phyloP scores from a whole-genome alignment of 2,888 invertebrate genomes.

The Rhabditophanes sp. region DNA sequence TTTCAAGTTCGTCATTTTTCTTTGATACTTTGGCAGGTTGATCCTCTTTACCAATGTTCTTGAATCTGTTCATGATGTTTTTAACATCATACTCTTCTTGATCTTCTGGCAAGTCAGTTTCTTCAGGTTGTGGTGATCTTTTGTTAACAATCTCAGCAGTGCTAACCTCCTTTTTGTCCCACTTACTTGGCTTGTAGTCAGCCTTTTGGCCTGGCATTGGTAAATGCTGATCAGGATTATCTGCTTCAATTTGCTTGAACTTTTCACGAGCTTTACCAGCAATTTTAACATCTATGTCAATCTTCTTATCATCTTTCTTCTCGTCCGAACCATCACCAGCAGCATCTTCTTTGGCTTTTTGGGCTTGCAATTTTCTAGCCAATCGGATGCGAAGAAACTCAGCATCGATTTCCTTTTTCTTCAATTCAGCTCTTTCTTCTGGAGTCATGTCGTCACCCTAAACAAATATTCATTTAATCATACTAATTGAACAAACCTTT shows the following conservation, averaged over 20 bases:
- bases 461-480: constrained; percentile 6
- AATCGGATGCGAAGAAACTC: constrained; percentile 40
- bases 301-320: constrained; percentile 3
- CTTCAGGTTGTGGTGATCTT: constrained; percentile 6
- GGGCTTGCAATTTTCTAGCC: constrained; percentile 29
- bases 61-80: constrained; percentile 44
- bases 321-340: constrained; percentile 3
- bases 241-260: constrained; percentile 71
- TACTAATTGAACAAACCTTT: constrained; percentile 18
- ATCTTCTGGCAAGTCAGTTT: constrained; percentile 19
- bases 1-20: constrained; percentile 22
- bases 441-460: constrained; percentile 34
- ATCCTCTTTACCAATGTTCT: constrained; percentile 32
- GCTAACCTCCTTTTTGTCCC: constrained; percentile 34
- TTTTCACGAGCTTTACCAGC: constrained; percentile 71
- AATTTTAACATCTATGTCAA: constrained; percentile 41
- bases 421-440: constrained; percentile 34
- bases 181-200: constrained; percentile 20
- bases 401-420: constrained; percentile 40
- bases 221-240: constrained; percentile 3
- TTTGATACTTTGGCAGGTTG: constrained; percentile 18
- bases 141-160: constrained; percentile 36
- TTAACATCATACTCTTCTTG: constrained; percentile 40
- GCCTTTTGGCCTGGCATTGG: not conserved
- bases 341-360: constrained; percentile 11